phyloP scores from a whole-genome alignment of 2,888 invertebrate species.

The Blastobasis adustella region DNA sequence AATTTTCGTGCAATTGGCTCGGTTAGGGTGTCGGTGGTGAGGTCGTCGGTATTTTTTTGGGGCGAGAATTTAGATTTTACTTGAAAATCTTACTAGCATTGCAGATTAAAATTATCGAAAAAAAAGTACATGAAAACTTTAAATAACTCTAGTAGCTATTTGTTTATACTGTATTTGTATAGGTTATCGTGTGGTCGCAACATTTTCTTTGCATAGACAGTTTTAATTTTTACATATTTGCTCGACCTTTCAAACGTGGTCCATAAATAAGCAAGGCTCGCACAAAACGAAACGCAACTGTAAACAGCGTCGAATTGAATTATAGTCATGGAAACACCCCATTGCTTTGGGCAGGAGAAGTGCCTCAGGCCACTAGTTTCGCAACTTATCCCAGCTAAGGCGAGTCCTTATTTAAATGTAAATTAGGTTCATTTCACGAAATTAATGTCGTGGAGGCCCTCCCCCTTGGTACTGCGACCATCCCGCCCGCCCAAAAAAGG shows the following conservation, averaged over 20 bases:
- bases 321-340: conserved; percentile 69
- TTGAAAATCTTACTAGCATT: too few species aligned
- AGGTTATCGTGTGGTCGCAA: too few species aligned
- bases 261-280: too few species aligned
- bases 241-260: too few species aligned
- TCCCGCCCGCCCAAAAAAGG: conserved; percentile 10
- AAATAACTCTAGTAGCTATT: too few species aligned
- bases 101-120: too few species aligned
- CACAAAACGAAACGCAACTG: conserved; percentile 1
- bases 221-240: too few species aligned
- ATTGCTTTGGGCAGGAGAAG: conserved; percentile 62
- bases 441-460: conserved; percentile 83
- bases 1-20: neutral
- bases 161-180: too few species aligned
- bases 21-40: neutral
- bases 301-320: conserved; percentile 63
- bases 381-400: conserved; percentile 74
- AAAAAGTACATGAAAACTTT: too few species aligned
- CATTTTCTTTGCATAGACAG: too few species aligned
- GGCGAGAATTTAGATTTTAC: too few species aligned
- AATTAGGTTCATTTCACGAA: conserved; percentile 93
- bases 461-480: conserved; percentile 64
- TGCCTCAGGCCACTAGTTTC: conserved; percentile 71
- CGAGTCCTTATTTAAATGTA: conserved; percentile 90
- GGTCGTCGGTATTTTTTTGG: too few species aligned